phyloP scores from a whole-genome alignment of 2,888 invertebrate genomes.

The Synergus japonicus region DNA sequence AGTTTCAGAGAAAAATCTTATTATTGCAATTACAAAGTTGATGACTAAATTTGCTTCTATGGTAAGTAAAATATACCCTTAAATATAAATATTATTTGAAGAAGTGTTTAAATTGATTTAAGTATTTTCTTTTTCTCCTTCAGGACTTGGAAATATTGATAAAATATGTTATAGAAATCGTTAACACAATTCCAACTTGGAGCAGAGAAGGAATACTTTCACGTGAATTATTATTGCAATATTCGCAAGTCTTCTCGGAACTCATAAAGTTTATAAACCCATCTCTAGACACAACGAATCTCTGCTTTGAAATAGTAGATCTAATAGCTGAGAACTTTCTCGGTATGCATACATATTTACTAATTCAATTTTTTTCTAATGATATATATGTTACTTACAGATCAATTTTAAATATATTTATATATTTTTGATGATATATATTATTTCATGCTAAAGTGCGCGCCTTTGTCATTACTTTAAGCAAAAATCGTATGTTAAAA shows the following conservation, averaged over 20 bases:
- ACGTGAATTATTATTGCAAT: constrained; percentile 48
- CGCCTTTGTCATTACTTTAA: too few relatives aligned
- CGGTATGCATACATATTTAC: constrained; percentile 58
- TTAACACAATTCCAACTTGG: constrained; percentile 66
- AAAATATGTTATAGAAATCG: constrained; percentile 62
- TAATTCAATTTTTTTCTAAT: constrained; percentile 9
- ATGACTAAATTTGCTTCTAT: too few relatives aligned
- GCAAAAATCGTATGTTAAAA: too few relatives aligned
- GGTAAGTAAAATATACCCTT: too few relatives aligned
- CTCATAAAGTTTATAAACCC: constrained; percentile 54
- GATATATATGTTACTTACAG: not conserved
- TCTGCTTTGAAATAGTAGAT: constrained; percentile 67
- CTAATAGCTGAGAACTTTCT: constrained; percentile 57
- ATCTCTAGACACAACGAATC: constrained; percentile 55
- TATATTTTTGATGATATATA: too few relatives aligned
- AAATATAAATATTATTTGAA: not conserved
- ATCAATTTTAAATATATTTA: too few relatives aligned
- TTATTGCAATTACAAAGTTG: too few relatives aligned
- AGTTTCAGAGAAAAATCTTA: too few relatives aligned
- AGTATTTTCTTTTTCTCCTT: constrained; percentile 42
- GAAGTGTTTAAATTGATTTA: constrained; percentile 6
- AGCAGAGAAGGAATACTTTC: constrained; percentile 56
- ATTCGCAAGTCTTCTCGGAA: constrained; percentile 54
- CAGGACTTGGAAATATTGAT: constrained; percentile 61
- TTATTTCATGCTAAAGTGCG: too few relatives aligned